phyloP scores from a whole-genome alignment of 2,113 vertebrate species.

The Seriola dumerili region DNA sequence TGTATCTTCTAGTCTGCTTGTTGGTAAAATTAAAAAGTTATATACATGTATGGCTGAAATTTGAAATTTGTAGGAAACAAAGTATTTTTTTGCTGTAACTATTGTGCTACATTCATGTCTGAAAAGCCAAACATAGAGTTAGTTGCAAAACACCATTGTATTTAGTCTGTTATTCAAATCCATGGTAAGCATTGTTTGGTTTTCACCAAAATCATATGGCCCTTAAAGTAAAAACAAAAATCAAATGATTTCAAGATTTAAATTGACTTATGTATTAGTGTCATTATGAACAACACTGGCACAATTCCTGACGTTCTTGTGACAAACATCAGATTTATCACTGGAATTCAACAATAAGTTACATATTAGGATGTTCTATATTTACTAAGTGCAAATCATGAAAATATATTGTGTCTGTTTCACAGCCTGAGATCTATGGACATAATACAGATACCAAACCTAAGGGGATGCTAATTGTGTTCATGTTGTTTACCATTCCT shows the following conservation, averaged over 20 bases:
- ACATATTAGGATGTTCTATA: slow-evolving; percentile 1
- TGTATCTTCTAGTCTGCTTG: neutral
- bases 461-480: slow-evolving; percentile 21
- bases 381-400: neutral
- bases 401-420: slow-evolving; percentile 8
- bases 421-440: slow-evolving; percentile 19
- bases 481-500: slow-evolving; percentile 51
- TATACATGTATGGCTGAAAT: no score
- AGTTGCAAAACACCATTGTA: neutral
- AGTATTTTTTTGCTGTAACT: neutral
- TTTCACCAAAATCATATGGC: neutral
- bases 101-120: neutral
- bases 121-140: neutral
- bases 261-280: neutral
- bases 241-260: neutral
- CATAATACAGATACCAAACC: slow-evolving; percentile 43
- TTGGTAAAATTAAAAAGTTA: neutral
- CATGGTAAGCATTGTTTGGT: neutral
- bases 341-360: neutral
- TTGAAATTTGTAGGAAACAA: neutral
- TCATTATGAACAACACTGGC: neutral
- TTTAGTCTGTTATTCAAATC: neutral
- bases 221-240: neutral
- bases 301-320: neutral
- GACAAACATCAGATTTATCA: neutral